phyloP scores from a whole-genome alignment of 2,797 vertebrate species.

The Sebastes variabilis region DNA sequence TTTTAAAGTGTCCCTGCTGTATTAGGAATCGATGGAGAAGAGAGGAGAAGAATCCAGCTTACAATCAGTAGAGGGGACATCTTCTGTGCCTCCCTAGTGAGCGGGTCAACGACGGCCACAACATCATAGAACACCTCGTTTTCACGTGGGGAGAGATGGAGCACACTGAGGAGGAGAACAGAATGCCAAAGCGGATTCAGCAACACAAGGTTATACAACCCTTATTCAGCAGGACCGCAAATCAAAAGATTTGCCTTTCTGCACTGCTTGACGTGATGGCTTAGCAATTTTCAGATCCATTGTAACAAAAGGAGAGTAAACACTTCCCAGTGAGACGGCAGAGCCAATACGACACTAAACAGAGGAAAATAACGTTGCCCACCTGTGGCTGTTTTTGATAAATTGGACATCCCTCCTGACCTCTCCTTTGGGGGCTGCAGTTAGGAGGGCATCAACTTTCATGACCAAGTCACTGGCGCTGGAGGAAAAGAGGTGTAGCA shows the following conservation, averaged over 20 bases:
- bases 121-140: constrained; percentile 90
- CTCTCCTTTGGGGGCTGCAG: constrained; percentile 86
- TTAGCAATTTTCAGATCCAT: constrained; percentile 26
- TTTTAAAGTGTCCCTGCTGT: constrained; percentile 7
- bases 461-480: constrained; percentile 93
- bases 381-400: constrained; percentile 90
- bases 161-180: constrained; percentile 79
- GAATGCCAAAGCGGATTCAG: constrained; percentile 35
- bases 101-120: constrained; percentile 91
- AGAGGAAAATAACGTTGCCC: constrained; percentile 3
- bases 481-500: background rate
- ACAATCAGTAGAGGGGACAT: constrained; percentile 91
- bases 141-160: constrained; percentile 85
- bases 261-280: constrained; percentile 22
- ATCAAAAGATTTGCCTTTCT: constrained; percentile 31
- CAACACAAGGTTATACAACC: constrained; percentile 30
- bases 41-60: constrained; percentile 65
- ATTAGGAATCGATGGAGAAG: background rate
- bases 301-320: constrained; percentile 23
- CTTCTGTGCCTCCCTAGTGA: constrained; percentile 94
- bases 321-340: background rate
- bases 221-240: constrained; percentile 49
- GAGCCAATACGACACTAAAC: background rate
- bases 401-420: constrained; percentile 85
- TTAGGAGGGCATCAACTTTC: constrained; percentile 92